Conservation (phyloP, 2,888 invertebrate genomes). For the Hirtodrosophila trivittata region DNA sequence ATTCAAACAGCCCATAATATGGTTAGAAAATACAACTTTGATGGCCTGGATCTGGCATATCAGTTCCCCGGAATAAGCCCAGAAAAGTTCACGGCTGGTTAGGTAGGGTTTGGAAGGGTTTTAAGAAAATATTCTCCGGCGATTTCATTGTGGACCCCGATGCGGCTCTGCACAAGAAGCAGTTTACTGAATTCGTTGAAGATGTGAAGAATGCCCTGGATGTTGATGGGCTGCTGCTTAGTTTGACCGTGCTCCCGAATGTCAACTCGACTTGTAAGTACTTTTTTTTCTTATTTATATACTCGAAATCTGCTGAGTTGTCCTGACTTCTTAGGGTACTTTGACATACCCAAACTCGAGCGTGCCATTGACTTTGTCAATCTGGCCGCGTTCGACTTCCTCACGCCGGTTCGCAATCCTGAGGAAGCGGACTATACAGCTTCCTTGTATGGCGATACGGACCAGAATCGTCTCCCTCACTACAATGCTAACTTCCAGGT, state of each 20-base stretch:
- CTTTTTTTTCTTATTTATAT: background rate
- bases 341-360: slow-evolving; percentile 83
- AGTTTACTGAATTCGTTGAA: slow-evolving; percentile 90
- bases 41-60: slow-evolving; percentile 94
- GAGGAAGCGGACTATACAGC: slow-evolving; percentile 91
- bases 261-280: slow-evolving; percentile 89
- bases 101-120: slow-evolving; percentile 88
- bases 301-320: slow-evolving; percentile 87
- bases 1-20: slow-evolving; percentile 90
- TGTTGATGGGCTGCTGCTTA: slow-evolving; percentile 88
- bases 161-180: slow-evolving; percentile 91
- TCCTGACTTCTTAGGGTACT: slow-evolving; percentile 85
- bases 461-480: slow-evolving; percentile 86
- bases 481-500: slow-evolving; percentile 88
- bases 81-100: slow-evolving; percentile 89
- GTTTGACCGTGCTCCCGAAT: slow-evolving; percentile 90
- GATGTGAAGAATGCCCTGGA: slow-evolving; percentile 90
- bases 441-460: slow-evolving; percentile 89
- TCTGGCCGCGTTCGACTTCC: slow-evolving; percentile 91
- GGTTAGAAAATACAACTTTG: slow-evolving; percentile 91
- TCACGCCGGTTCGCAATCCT: slow-evolving; percentile 89
- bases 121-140: slow-evolving; percentile 90
- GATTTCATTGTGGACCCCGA: slow-evolving; percentile 91
- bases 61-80: slow-evolving; percentile 91
- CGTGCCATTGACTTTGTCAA: slow-evolving; percentile 92